These are phyloP conservation scores for Drosophila jambulina DNA, from an alignment of 1,140 invertebrate species.

Conservation along the genomic window DNA sequence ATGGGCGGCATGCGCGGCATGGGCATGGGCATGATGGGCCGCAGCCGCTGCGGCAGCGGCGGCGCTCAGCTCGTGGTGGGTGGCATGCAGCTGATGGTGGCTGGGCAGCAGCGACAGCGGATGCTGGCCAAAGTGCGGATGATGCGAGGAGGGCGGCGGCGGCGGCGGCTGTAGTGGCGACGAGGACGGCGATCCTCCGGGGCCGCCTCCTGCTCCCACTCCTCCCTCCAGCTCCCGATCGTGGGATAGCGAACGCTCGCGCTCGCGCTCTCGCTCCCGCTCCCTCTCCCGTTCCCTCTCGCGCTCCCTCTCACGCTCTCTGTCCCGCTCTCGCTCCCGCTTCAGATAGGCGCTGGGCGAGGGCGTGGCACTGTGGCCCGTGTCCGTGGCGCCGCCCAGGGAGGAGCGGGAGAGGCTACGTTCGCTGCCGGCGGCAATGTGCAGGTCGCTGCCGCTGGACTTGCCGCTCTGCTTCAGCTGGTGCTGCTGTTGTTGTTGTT, in stretches of 20 bases:
- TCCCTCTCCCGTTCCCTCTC: slow-evolving; percentile 55
- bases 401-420: slow-evolving; percentile 62
- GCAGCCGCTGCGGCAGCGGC: slow-evolving; percentile 53
- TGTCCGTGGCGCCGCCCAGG: slow-evolving; percentile 46
- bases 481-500: slow-evolving; percentile 41
- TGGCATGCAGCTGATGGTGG: slow-evolving; percentile 69
- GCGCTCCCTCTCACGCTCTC: slow-evolving; percentile 19
- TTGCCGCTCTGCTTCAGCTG: slow-evolving; percentile 43
- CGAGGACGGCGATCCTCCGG: slow-evolving; percentile 26
- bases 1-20: slow-evolving; percentile 42
- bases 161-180: slow-evolving; percentile 42
- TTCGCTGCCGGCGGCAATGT: slow-evolving; percentile 52
- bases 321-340: slow-evolving; percentile 36
- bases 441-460: slow-evolving; percentile 34
- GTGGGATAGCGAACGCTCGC: slow-evolving; percentile 49
- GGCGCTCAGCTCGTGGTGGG: slow-evolving; percentile 70
- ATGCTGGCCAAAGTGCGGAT: slow-evolving; percentile 71
- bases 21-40: slow-evolving; percentile 38
- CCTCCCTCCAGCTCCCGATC: slow-evolving; percentile 53
- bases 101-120: slow-evolving; percentile 61
- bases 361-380: slow-evolving; percentile 55
- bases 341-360: slow-evolving; percentile 47
- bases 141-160: slow-evolving; percentile 52
- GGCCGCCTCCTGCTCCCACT: slow-evolving; percentile 24
- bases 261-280: slow-evolving; percentile 13